These are phyloP conservation scores for Tinea pellionella DNA, from an alignment of 2,888 invertebrate species.

Conservation along the genomic window DNA sequence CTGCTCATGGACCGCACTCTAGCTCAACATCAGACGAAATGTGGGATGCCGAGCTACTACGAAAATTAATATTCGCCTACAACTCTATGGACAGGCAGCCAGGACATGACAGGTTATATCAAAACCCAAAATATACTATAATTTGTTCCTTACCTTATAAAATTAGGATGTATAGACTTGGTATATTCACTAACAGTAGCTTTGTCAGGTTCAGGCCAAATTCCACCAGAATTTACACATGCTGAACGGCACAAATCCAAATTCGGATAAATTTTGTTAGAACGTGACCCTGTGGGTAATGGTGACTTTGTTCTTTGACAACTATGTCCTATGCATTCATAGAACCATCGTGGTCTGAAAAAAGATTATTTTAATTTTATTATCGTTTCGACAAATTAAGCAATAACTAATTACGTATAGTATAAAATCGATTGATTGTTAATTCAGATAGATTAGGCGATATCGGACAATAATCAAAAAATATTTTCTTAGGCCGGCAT, in stretches of 20 bases:
- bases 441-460: neutral
- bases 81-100: too few relatives aligned
- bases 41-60: too few relatives aligned
- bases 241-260: conserved; percentile 74
- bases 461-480: too few relatives aligned
- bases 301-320: conserved; percentile 51
- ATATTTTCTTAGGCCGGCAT: too few relatives aligned
- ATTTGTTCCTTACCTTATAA: conserved; percentile 39
- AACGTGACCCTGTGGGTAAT: conserved; percentile 30
- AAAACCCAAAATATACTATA: too few relatives aligned
- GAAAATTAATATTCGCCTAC: too few relatives aligned
- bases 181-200: conserved; percentile 50
- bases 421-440: neutral
- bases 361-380: neutral
- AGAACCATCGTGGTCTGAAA: conserved; percentile 51
- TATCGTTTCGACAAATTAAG: too few relatives aligned
- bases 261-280: conserved; percentile 40
- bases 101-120: too few relatives aligned
- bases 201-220: conserved; percentile 78
- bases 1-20: too few relatives aligned
- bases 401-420: neutral
- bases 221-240: conserved; percentile 74
- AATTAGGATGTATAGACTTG: conserved; percentile 69
- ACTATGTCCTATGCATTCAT: conserved; percentile 42
- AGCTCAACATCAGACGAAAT: too few relatives aligned